A percentile compares a stretch with the other conserved stretches of the same genome.
These are phyloP conservation scores for Noctua comes DNA, from an alignment of 2,888 invertebrate species.

Conservation along the genomic window DNA sequence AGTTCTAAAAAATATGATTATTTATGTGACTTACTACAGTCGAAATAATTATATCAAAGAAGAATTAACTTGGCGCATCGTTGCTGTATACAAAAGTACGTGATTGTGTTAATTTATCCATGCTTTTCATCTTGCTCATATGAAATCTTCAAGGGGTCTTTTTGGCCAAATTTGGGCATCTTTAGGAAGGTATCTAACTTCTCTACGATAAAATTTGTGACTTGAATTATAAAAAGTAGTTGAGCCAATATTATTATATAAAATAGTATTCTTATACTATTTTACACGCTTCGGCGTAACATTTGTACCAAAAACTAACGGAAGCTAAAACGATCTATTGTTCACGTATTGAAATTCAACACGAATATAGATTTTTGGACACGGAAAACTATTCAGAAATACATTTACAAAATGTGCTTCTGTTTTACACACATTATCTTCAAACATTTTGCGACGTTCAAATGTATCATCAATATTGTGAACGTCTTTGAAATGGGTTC, in stretches of 20 bases:
- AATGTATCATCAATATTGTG: slow-evolving; percentile 2
- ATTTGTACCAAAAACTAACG: slow-evolving; percentile 71
- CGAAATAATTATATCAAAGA: not conserved
- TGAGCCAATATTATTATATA: too few relatives aligned
- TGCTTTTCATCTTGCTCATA: not conserved
- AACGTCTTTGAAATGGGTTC: too few relatives aligned
- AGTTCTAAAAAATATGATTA: not conserved
- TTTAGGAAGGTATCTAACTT: not conserved
- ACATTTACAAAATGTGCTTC: not conserved
- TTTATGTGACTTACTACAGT: not conserved
- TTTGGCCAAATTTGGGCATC: not conserved
- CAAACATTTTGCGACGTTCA: not conserved
- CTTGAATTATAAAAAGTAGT: not conserved
- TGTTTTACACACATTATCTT: not conserved
- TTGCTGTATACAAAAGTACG: not conserved
- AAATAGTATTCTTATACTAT: too few relatives aligned
- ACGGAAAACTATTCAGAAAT: not conserved
- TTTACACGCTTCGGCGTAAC: slow-evolving; percentile 21
- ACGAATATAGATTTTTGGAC: slow-evolving; percentile 62
- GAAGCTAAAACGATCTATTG: slow-evolving; percentile 83
- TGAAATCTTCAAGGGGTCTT: not conserved
- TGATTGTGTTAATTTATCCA: not conserved
- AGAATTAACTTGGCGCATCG: not conserved
- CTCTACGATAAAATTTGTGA: not conserved
- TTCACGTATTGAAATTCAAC: slow-evolving; percentile 76